Conservation (phyloP, 1,140 invertebrate species). For the Melitaea cinxia region DNA sequence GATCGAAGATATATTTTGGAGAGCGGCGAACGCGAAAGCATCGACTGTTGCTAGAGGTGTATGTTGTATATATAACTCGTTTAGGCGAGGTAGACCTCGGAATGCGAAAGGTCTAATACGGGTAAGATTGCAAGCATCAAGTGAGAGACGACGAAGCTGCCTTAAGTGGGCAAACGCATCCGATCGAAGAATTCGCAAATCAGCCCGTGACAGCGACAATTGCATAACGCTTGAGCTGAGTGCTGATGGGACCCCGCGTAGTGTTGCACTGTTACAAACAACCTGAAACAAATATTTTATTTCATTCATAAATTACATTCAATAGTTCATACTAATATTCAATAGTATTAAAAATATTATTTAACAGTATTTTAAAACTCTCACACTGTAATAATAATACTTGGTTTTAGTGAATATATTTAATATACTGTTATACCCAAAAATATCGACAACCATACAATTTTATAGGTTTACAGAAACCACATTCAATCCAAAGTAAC, state of each 20-base stretch:
- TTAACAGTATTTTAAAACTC: too few relatives aligned
- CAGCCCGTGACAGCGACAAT: constrained; percentile 90
- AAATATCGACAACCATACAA: too few relatives aligned
- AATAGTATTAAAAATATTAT: too few relatives aligned
- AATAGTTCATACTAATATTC: too few relatives aligned
- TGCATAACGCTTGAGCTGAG: constrained; percentile 89
- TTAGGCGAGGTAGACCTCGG: constrained; percentile 87
- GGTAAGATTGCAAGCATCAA: constrained; percentile 91
- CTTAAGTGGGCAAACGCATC: constrained; percentile 89
- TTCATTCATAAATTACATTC: background rate
- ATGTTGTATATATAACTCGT: constrained; percentile 90
- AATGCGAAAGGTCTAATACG: constrained; percentile 91
- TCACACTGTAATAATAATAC: too few relatives aligned
- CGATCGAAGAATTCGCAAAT: constrained; percentile 88
- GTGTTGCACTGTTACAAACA: constrained; percentile 91
- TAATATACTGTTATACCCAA: too few relatives aligned
- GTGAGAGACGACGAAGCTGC: constrained; percentile 86
- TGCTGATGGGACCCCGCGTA: constrained; percentile 88
- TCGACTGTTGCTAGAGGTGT: constrained; percentile 89
- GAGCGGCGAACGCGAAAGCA: constrained; percentile 90
- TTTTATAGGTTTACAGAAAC: too few relatives aligned
- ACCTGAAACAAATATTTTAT: constrained; percentile 82
- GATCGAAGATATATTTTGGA: constrained; percentile 90
- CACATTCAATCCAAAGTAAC: too few relatives aligned
- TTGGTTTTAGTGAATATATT: too few relatives aligned